These are phyloP conservation scores for Enoplolaimus lenunculus DNA, from an alignment of 2,888 invertebrate genomes.

Conservation along the genomic window DNA sequence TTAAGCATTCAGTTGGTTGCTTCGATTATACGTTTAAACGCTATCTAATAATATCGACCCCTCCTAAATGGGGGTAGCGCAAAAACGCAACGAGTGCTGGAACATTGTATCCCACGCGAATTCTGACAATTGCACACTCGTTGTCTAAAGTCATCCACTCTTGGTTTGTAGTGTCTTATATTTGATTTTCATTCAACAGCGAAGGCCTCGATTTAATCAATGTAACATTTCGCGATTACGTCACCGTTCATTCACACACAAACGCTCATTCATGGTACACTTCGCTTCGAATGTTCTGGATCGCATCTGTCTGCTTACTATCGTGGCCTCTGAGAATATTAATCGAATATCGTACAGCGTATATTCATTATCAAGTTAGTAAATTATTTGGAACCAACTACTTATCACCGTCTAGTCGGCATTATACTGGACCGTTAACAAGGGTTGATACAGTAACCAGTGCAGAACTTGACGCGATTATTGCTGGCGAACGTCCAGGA, in stretches of 20 bases:
- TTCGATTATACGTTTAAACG: no score
- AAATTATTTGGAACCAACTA: conserved; percentile 56
- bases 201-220: conserved; percentile 61
- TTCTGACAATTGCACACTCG: no score
- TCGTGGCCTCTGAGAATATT: conserved; percentile 66
- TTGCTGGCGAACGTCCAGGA: conserved; percentile 30
- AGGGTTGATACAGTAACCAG: conserved; percentile 56
- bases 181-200: no score
- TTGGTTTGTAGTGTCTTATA: no score
- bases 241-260: conserved; percentile 46
- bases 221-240: conserved; percentile 46
- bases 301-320: conserved; percentile 56
- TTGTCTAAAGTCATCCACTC: no score
- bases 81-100: no score
- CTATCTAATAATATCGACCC: no score
- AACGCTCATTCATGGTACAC: conserved; percentile 44
- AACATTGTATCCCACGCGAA: no score
- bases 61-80: no score
- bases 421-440: conserved; percentile 39
- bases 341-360: conserved; percentile 64
- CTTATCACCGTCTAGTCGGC: conserved; percentile 36
- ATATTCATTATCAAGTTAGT: conserved; percentile 64
- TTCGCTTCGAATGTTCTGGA: conserved; percentile 59
- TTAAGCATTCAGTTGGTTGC: no score
- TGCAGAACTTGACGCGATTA: conserved; percentile 53